These are phyloP conservation scores for Leptinotarsa haldemani DNA, from an alignment of 2,888 invertebrate species.

Conservation along the genomic window DNA sequence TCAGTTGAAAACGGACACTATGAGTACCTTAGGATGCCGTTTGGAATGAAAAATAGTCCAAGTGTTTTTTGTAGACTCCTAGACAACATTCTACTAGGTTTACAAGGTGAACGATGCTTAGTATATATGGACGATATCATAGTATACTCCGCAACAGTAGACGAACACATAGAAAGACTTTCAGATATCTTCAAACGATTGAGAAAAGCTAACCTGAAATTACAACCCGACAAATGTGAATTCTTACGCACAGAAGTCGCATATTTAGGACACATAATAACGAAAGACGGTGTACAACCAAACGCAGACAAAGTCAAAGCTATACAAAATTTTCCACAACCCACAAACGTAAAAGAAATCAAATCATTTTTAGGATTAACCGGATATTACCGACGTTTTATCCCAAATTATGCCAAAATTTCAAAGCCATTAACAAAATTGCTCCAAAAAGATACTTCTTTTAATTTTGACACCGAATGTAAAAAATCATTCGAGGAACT, in stretches of 20 bases:
- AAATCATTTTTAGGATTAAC: constrained; percentile 46
- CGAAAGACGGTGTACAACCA: constrained; percentile 42
- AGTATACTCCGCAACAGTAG: not conserved
- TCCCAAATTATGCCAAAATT: constrained; percentile 40
- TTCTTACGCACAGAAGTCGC: constrained; percentile 42
- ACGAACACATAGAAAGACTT: constrained; percentile 30
- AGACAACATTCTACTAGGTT: not conserved
- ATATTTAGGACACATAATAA: constrained; percentile 45
- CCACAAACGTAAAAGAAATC: constrained; percentile 41
- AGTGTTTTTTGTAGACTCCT: not conserved
- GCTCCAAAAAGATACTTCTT: constrained; percentile 36
- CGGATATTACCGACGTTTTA: constrained; percentile 43
- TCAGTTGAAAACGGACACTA: too few species aligned
- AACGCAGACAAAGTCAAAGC: constrained; percentile 38
- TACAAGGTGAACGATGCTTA: not conserved
- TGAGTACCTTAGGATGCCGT: too few species aligned
- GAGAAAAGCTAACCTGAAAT: constrained; percentile 35
- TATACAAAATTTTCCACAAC: constrained; percentile 36
- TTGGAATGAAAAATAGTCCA: too few species aligned
- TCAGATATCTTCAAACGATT: constrained; percentile 42
- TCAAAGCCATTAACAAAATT: constrained; percentile 44
- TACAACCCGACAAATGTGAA: constrained; percentile 46
- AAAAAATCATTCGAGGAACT: constrained; percentile 46
- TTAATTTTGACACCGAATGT: constrained; percentile 22
- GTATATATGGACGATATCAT: not conserved